Conservation (phyloP, 2,888 invertebrate species). For the Lepetodrilus schrolli region DNA sequence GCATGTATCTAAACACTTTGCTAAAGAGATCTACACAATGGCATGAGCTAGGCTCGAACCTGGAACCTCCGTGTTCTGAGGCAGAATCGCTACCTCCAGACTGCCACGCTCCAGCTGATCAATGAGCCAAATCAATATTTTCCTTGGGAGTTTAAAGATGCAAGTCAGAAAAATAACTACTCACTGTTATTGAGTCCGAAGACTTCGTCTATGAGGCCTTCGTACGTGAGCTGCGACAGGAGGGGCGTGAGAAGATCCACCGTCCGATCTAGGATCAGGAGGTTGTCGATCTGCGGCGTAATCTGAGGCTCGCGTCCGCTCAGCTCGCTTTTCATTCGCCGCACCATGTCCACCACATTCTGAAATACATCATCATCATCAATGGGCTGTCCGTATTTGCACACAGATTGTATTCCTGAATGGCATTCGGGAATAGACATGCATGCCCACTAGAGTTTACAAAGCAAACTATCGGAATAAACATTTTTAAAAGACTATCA, state of each 20-base stretch:
- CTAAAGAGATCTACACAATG: no score
- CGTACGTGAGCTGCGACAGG: conserved; percentile 96
- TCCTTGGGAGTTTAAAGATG: no score
- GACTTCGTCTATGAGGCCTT: conserved; percentile 96
- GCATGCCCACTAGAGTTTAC: neutral
- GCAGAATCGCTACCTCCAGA: no score
- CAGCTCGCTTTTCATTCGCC: conserved; percentile 81
- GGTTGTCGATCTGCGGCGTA: conserved; percentile 86
- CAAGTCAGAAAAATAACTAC: conserved; percentile 65
- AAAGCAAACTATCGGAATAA: neutral
- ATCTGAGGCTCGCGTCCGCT: conserved; percentile 76
- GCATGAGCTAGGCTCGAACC: no score
- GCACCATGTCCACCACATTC: conserved; percentile 90
- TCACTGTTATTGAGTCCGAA: conserved; percentile 84
- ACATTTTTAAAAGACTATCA: no score
- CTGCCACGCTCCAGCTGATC: no score
- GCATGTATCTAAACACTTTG: no score
- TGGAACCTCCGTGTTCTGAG: no score
- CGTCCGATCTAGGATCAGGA: conserved; percentile 91
- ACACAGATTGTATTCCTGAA: neutral
- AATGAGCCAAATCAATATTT: no score
- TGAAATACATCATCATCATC: no score
- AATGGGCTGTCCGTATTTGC: no score
- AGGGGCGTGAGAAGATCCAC: conserved; percentile 94
- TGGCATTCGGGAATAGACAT: neutral